A percentile compares a stretch with the other conserved stretches of the same genome.
Conservation (phyloP, 2,888 invertebrate species). For the Elegia similella region DNA sequence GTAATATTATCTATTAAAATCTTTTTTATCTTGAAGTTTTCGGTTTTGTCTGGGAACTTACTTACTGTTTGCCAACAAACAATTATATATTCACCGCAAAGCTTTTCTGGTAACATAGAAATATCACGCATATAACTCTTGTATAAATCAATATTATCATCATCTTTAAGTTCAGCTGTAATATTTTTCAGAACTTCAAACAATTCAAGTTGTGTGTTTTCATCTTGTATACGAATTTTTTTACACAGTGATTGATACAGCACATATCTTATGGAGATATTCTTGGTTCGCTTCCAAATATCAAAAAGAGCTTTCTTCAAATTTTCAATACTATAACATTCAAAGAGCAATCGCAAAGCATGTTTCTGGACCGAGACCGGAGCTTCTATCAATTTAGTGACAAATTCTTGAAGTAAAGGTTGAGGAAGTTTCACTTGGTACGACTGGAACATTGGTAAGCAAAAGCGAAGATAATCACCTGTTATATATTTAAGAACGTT, state of each 20-base stretch:
- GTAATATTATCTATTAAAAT: constrained; percentile 34
- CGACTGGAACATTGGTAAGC: constrained; percentile 41
- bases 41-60: constrained; percentile 36
- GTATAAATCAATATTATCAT: constrained; percentile 40
- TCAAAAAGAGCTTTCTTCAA: constrained; percentile 32
- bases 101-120: constrained; percentile 32
- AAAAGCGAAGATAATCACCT: constrained; percentile 45
- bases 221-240: constrained; percentile 30
- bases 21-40: constrained; percentile 32
- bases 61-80: constrained; percentile 42
- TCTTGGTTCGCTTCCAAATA: constrained; percentile 44
- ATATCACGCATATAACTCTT: constrained; percentile 27
- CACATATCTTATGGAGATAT: constrained; percentile 41
- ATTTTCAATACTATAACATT: constrained; percentile 34
- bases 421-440: constrained; percentile 39
- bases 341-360: constrained; percentile 44
- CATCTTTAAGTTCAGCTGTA: constrained; percentile 34
- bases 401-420: constrained; percentile 35
- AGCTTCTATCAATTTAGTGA: constrained; percentile 37
- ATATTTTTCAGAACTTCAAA: constrained; percentile 36
- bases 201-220: constrained; percentile 27
- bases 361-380: constrained; percentile 50
- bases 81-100: constrained; percentile 36
- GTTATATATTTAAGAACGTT: constrained; percentile 36
- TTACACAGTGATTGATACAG: constrained; percentile 38